Evolutionary conservation across 2,888 invertebrate species (phyloP), one percentile per base, ranked within the genome.

Genomic region (Drosophila putrida): DNA sequence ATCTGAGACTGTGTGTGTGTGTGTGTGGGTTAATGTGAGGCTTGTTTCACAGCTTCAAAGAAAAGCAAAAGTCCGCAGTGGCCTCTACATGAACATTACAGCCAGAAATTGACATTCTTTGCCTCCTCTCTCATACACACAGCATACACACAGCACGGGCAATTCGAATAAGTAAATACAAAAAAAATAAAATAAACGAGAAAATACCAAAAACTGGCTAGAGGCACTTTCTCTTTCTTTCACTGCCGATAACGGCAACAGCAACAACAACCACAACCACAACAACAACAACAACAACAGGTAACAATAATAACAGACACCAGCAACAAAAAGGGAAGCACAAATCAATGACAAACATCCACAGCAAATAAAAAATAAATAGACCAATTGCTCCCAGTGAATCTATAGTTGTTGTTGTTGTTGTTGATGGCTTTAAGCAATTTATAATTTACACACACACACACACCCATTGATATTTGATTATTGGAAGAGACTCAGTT

Each of bases 211-310:
- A 90, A 90, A 90, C 90, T 85, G 78, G 90, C 83, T 80, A 61
- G 71, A 58, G 87, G 80, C 90, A 90, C 90, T 90, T 90, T 90
- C 90, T 90, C 90, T 90, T 91, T 90, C 89, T 81, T 82, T 88
- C 87, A 82, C 89, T 86, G 84, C 41, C 88, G 88, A 80, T 88
- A 89, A 84, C 89, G 72, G 76, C 71, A 58, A 59, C 28, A 43
- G 28, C 36, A 49, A 58, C 28, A 36, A 9, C 46, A 31, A 33
- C 35, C 54, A 33, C 41, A 43, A 25, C 75, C 54, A 33, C 41
- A 43, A 25, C 75, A 68, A 67, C 64, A 74, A 15, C 46, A 61
- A 65, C 65, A 47, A 28, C 49, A 49, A 8, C 50, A 20, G 62
- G 60, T 57, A 54, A 55, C 35, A 43, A 33, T 54, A 53, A 36